A percentile compares a stretch with the other conserved stretches of the same genome.
Conservation (phyloP, 2,888 invertebrate genomes). For the Hydroisotoma schaefferi region DNA sequence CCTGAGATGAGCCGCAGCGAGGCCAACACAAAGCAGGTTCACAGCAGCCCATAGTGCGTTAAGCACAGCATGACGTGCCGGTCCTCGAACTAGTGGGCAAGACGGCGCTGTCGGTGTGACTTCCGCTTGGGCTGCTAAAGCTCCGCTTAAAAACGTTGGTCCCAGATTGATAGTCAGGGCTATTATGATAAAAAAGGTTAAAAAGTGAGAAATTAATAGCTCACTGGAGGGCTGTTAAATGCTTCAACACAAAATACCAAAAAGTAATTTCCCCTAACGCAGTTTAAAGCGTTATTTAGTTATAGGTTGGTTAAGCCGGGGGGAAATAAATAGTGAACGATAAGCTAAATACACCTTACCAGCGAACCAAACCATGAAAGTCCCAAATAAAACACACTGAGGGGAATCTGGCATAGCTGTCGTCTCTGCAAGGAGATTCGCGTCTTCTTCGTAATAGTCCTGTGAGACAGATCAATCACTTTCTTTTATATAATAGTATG, state of each 20-base stretch:
- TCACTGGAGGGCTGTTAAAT: conserved; percentile 3
- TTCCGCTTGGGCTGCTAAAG: conserved; percentile 66
- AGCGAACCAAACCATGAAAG: conserved; percentile 91
- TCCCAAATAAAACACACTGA: conserved; percentile 84
- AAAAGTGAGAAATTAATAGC: background rate
- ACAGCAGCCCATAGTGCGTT: conserved; percentile 87
- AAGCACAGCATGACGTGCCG: conserved; percentile 82
- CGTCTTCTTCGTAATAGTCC: conserved; percentile 49
- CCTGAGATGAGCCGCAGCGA: conserved; percentile 77
- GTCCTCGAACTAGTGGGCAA: conserved; percentile 81
- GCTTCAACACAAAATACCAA: background rate
- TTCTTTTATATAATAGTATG: too few species aligned
- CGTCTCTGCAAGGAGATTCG: conserved; percentile 52
- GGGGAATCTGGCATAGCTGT: conserved; percentile 78
- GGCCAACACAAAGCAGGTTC: conserved; percentile 76
- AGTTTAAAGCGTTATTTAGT: background rate
- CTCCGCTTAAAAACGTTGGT: conserved; percentile 78
- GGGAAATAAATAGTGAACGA: too few species aligned
- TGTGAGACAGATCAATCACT: conserved; percentile 44
- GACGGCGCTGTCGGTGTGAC: conserved; percentile 48
- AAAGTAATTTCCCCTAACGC: background rate
- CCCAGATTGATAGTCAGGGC: conserved; percentile 62
- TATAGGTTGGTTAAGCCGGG: too few species aligned
- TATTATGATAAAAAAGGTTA: conserved; percentile 17
- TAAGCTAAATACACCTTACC: too few species aligned